Percentiles rank a stretch among this genome's conserved stretches.
These are phyloP conservation scores for Parazoanthus darwini DNA, from an alignment of 92 coral and sea anemone species.

Conservation along the genomic window DNA sequence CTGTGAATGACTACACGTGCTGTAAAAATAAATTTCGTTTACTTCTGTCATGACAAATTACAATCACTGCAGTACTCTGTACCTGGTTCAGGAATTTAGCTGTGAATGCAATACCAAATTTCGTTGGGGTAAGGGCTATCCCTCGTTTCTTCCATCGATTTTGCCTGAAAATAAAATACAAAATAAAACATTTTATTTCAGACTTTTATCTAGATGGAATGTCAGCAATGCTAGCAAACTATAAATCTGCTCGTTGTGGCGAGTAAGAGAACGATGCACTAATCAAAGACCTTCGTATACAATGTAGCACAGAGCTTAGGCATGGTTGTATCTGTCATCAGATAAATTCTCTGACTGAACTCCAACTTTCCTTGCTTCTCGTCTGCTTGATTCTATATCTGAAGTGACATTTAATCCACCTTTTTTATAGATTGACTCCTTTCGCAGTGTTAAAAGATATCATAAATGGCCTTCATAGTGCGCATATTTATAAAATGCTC, in stretches of 20 bases:
- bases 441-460: too few species aligned
- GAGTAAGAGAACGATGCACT: background rate
- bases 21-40: too few species aligned
- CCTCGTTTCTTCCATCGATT: constrained; percentile 91
- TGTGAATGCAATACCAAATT: constrained; percentile 78
- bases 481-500: too few species aligned
- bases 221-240: background rate
- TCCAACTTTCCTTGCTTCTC: background rate
- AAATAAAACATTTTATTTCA: background rate
- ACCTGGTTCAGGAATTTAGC: constrained; percentile 76
- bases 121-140: constrained; percentile 75
- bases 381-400: too few species aligned
- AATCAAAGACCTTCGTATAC: too few species aligned
- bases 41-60: background rate
- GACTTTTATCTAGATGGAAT: background rate
- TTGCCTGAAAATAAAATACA: constrained; percentile 31
- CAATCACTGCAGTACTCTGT: background rate
- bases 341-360: background rate
- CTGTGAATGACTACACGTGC: too few species aligned
- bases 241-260: too few species aligned
- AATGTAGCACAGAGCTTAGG: too few species aligned
- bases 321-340: too few species aligned
- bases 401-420: too few species aligned
- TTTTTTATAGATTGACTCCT: too few species aligned
- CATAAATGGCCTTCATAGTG: too few species aligned